A percentile compares a stretch with the other conserved stretches of the same genome.
phyloP scores from a whole-genome alignment of 2,797 vertebrate species.

The Betta splendens region DNA sequence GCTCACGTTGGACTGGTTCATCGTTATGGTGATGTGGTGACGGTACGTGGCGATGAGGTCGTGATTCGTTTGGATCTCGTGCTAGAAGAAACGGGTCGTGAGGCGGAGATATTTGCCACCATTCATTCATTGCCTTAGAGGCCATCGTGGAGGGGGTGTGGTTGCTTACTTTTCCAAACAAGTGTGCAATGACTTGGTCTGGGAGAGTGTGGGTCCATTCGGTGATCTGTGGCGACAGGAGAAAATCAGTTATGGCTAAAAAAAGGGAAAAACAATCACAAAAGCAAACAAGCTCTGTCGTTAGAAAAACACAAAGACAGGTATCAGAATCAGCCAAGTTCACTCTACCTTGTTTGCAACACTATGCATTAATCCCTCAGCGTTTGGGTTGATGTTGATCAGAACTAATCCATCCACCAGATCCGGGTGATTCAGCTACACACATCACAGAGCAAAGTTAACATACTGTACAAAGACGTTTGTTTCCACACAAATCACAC shows the following conservation, averaged over 20 bases:
- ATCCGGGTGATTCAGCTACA: slow-evolving; percentile 90
- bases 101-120: too few relatives aligned
- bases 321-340: too few relatives aligned
- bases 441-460: slow-evolving; percentile 26
- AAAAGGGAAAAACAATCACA: too few relatives aligned
- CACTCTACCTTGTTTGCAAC: slow-evolving; percentile 92
- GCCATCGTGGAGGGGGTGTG: neutral
- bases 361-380: slow-evolving; percentile 91
- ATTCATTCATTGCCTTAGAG: too few relatives aligned
- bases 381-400: slow-evolving; percentile 90
- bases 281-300: neutral
- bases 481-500: too few relatives aligned
- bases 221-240: slow-evolving; percentile 83
- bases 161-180: slow-evolving; percentile 90
- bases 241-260: too few relatives aligned
- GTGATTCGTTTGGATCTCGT: slow-evolving; percentile 90
- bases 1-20: slow-evolving; percentile 91
- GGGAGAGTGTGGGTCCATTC: slow-evolving; percentile 91
- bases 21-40: slow-evolving; percentile 87
- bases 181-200: slow-evolving; percentile 90
- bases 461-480: too few relatives aligned
- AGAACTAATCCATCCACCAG: slow-evolving; percentile 92
- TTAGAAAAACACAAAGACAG: neutral
- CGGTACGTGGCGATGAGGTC: slow-evolving; percentile 92
- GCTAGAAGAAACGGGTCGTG: slow-evolving; percentile 73